Evolutionary conservation across 2,888 invertebrate species (phyloP), one percentile per base, ranked within the genome.

Genomic region (Trichopoda pennipes): DNA sequence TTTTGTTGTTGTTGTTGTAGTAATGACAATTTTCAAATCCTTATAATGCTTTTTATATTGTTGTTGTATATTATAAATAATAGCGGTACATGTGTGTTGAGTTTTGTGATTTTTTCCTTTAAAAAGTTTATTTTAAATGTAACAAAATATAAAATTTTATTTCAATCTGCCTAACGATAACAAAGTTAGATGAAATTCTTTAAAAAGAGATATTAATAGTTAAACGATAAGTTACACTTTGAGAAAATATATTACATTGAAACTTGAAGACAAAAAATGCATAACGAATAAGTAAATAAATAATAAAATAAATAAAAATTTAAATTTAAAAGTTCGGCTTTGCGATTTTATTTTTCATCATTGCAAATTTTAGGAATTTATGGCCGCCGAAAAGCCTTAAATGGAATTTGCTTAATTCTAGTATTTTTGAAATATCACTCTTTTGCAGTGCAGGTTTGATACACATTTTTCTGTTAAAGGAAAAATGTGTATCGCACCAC

Each of bases 11-110:
- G 58, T 70, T 69, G 51, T 75, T 78, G 70, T 63, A 64, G 53
- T 75, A 72, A 79, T 44, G 66, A 82, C 51, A 73, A 75, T 72
- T 76, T 72, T 64, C 1, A 64, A 78, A 69, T 61, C 47, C 49
- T 55, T n/a, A 28, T 53, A 76, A 76, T 51, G 53, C 28, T 44
- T 60, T 69, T 68, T 49, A 23, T 35, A 56, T 60, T 21, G 56
- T 61, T 44, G 64, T 66, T 61, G 63, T 72, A 42, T 51, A 42
- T 51, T 17, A 44, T 72, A 78, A 58, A 58, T 58, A 60, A 44
- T 66, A 64, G 35, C 23, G 47, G 8, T 76, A 63, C 66, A 77
- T 64, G 73, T 69, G 56, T 53, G 32, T 58, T 51, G 16, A 49
- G 47, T 68, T 68, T 58, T 58, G 3, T 42, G 12, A 56, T 14